These are phyloP conservation scores for Melospiza melodia DNA, from an alignment of 2,113 vertebrate genomes.

Conservation along the genomic window DNA sequence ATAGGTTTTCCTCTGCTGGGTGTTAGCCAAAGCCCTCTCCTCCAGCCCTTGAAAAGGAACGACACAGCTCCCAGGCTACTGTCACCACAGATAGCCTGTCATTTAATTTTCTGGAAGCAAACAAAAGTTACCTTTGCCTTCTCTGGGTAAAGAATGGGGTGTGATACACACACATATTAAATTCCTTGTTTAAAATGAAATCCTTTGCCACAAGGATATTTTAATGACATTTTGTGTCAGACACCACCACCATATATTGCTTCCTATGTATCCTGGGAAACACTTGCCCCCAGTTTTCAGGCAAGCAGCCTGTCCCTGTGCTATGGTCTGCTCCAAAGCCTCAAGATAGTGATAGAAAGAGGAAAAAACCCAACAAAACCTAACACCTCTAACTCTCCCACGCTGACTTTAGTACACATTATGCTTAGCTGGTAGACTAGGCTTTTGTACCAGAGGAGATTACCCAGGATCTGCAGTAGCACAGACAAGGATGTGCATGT, in stretches of 20 bases:
- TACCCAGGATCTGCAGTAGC: slow-evolving; percentile 1
- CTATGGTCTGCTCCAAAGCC: background rate
- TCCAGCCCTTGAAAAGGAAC: background rate
- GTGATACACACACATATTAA: background rate
- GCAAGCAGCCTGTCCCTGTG: background rate
- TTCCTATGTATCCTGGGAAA: background rate
- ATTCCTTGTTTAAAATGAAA: background rate
- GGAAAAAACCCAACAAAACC: accelerated
- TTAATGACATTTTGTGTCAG: background rate
- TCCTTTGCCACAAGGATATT: background rate
- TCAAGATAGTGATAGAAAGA: background rate
- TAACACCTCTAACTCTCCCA: background rate
- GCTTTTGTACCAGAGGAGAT: slow-evolving; percentile 8
- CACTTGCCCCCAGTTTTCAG: background rate
- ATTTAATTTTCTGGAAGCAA: background rate
- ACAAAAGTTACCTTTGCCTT: background rate
- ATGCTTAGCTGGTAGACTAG: background rate
- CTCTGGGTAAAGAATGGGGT: background rate
- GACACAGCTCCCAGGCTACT: background rate
- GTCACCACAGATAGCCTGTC: background rate
- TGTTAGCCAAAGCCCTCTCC: background rate
- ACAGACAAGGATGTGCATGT: background rate
- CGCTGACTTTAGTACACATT: background rate
- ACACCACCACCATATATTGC: background rate
- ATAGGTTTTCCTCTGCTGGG: background rate